Evolutionary conservation across 2,797 vertebrate species (phyloP).

Genomic region (Numenius phaeopus): DNA sequence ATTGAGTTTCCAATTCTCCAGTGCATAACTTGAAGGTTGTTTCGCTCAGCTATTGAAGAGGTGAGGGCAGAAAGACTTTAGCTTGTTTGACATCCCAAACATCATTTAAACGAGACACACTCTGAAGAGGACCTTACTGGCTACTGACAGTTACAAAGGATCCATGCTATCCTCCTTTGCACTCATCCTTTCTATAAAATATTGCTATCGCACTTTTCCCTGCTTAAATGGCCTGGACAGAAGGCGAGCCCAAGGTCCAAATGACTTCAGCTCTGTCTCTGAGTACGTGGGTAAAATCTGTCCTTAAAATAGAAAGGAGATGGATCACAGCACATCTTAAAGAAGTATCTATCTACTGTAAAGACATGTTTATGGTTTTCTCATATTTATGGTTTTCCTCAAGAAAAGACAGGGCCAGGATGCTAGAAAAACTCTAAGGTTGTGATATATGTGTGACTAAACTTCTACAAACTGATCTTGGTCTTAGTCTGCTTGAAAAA

Average conservation of each 20-base stretch:
- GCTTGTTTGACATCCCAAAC: constrained; percentile 40
- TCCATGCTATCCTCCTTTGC: background rate
- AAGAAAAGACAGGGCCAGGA: constrained; percentile 33
- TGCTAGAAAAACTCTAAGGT: background rate
- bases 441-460: background rate
- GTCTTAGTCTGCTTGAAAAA: background rate
- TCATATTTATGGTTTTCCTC: constrained; percentile 47
- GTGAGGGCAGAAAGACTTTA: constrained; percentile 35
- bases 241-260: constrained; percentile 48
- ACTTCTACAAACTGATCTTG: background rate
- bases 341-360: background rate
- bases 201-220: constrained; percentile 22
- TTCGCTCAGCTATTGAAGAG: constrained; percentile 54
- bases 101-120: background rate
- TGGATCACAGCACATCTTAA: constrained; percentile 14
- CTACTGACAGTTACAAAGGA: constrained; percentile 22
- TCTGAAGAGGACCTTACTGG: constrained; percentile 10
- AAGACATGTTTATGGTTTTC: constrained; percentile 44
- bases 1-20: constrained; percentile 74
- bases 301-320: constrained; percentile 66
- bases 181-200: constrained; percentile 37
- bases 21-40: constrained; percentile 60
- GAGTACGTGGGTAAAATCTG: background rate
- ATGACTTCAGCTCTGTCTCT: constrained; percentile 49
- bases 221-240: constrained; percentile 28